phyloP scores from a whole-genome alignment of 2,113 vertebrate genomes.

The Dasyprocta punctata region DNA sequence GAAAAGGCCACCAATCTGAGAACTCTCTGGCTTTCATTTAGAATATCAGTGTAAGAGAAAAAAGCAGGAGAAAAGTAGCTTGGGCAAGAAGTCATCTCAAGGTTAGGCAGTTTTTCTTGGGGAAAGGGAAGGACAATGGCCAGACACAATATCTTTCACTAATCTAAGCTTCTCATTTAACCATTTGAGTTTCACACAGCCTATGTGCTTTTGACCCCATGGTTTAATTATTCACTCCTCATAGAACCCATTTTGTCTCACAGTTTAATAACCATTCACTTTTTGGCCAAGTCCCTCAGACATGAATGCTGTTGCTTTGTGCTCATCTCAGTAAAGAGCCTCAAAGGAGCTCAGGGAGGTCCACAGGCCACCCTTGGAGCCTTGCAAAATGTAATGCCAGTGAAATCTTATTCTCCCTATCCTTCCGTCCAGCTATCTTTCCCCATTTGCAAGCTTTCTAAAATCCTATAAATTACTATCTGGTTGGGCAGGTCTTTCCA shows the following conservation, averaged over 20 bases:
- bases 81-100: background rate
- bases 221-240: background rate
- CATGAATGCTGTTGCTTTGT: background rate
- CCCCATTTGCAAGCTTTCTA: background rate
- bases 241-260: background rate
- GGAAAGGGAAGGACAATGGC: background rate
- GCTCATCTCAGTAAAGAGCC: background rate
- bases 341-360: background rate
- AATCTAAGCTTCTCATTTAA: background rate
- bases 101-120: background rate
- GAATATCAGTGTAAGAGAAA: background rate
- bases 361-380: background rate
- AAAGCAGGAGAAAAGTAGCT: background rate
- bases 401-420: background rate
- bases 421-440: background rate
- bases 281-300: background rate
- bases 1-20: background rate
- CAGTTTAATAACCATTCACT: background rate
- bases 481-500: background rate
- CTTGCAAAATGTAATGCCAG: background rate
- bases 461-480: background rate
- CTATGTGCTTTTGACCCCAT: background rate
- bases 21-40: background rate
- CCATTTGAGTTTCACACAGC: background rate
- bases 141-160: background rate